Evolutionary conservation across 2,113 vertebrate species (phyloP), one percentile per base, ranked within the genome.

Genomic region (Festucalex cinctus): DNA sequence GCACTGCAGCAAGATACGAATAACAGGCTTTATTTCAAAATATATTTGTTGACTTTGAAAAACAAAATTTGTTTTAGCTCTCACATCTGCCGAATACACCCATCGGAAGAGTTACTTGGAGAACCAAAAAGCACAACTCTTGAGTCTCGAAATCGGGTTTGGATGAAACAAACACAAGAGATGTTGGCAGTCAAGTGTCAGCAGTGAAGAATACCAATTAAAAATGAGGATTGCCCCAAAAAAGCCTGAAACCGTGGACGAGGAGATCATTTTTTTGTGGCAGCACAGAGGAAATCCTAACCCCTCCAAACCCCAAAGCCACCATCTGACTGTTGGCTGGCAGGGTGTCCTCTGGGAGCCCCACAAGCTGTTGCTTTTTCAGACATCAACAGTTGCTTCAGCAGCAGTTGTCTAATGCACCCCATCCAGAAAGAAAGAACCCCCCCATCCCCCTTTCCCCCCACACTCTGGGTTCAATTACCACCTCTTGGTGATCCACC

Each of bases 321-420:
- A 79, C 84, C 85, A 84, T 87, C 86, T 87, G 87, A 86, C 85
- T 87, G 81, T 76, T 85, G 86, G 82, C 86, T 83, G 82, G 76
- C 71, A 71, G 49, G 16, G 57, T 1, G 70, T 87, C 88, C 89
- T 81, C 74, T 69, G 87, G 85, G 88, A 89, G 77, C 60, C 68
- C 69, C 13, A 32, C 88, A 89, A 89, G 87, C 89, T 90, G 89
- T 87, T 87, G 87, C 86, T 79, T 78, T 57, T 78, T 70, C 76
- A 87, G 86, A 84, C 86, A 69, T 84, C 86, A 89, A 86, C 87
- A 89, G 89, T 87, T 90, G 87, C 87, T 71, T 80, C 83, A 84
- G 77, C 84, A 86, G 87, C 88, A 87, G 89, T 89, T 87, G 84
- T 73, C 74, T 62, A 85, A 82, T 64, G 59, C 75, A 72, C 49